Evolutionary conservation across 1,140 invertebrate genomes (phyloP).

Genomic region (Leguminivora glycinivorella): DNA sequence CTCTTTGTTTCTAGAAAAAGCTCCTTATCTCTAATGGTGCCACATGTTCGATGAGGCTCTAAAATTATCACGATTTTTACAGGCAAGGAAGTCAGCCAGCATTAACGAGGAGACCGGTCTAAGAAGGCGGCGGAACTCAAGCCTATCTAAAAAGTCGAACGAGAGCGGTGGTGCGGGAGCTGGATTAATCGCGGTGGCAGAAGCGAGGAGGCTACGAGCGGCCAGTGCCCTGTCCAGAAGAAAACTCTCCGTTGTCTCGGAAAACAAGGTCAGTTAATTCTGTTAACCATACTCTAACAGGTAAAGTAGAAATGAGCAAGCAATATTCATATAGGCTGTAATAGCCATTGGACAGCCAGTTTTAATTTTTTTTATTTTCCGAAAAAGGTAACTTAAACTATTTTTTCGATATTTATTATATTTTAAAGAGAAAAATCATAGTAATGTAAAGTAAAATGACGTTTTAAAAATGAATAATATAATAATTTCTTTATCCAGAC

Average conservation of each 20-base stretch:
- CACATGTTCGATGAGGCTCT: not conserved
- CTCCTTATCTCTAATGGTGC: too few species aligned
- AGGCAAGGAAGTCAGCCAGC: conserved; percentile 41
- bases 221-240: conserved; percentile 49
- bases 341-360: too few species aligned
- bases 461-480: too few species aligned
- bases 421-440: too few species aligned
- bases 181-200: conserved; percentile 37
- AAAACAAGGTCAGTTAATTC: conserved; percentile 42
- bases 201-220: conserved; percentile 35
- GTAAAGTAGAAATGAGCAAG: not conserved
- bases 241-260: conserved; percentile 55
- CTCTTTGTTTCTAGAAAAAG: too few species aligned
- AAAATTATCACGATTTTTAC: not conserved
- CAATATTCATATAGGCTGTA: too few species aligned
- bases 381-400: too few species aligned
- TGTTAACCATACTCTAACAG: not conserved
- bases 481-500: not conserved
- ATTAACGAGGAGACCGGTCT: conserved; percentile 32
- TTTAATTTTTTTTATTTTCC: too few species aligned
- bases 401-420: too few species aligned
- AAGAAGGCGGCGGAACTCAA: conserved; percentile 34
- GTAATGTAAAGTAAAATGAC: too few species aligned
- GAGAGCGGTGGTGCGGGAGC: not conserved
- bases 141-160: conserved; percentile 34